Evolutionary conservation across 2,797 vertebrate species (phyloP).

Genomic region (Sylvia borin): DNA sequence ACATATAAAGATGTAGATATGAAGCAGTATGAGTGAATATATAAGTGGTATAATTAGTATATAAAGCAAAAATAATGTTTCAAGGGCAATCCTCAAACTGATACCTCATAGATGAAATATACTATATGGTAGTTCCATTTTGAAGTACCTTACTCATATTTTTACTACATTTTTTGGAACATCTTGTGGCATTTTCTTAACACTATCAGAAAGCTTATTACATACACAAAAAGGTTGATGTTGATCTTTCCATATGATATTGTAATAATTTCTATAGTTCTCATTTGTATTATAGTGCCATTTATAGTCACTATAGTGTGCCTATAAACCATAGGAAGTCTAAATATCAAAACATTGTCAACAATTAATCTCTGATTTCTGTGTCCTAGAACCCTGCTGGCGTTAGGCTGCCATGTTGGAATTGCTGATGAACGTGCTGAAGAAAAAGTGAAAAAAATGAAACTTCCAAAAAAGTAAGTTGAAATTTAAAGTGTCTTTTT

Average conservation of each 20-base stretch:
- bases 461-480: constrained; percentile 90
- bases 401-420: constrained; percentile 93
- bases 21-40: neutral
- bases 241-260: neutral
- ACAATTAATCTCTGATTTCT: constrained; percentile 22
- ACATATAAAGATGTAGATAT: neutral
- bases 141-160: neutral
- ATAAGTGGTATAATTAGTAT: neutral
- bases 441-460: constrained; percentile 90
- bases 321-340: neutral
- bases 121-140: neutral
- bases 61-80: neutral
- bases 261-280: neutral
- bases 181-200: neutral
- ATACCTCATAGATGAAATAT: neutral
- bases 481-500: neutral
- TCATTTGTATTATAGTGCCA: neutral
- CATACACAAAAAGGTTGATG: neutral
- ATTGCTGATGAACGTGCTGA: constrained; percentile 90
- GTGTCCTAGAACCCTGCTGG: constrained; percentile 87
- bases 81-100: neutral
- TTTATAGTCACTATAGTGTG: neutral
- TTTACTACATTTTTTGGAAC: neutral
- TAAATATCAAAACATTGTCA: neutral
- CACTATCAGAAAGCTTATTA: neutral